phyloP scores from a whole-genome alignment of 2,113 vertebrate genomes.

The Malurus cyaneus region DNA sequence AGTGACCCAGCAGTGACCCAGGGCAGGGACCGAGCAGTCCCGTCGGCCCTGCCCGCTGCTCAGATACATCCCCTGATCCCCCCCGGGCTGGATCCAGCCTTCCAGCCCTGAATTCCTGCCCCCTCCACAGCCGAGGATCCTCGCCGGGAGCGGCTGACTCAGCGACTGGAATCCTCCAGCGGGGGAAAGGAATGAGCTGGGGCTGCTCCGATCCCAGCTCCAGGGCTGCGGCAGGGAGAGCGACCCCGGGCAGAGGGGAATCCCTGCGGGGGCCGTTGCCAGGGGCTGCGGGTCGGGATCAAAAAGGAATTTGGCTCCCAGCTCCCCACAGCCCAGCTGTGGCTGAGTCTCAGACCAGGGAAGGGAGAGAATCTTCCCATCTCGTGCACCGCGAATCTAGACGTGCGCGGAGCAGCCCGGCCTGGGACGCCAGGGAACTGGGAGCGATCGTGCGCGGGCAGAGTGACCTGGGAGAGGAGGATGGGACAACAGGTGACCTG shows the following conservation, averaged over 20 bases:
- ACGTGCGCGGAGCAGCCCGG: too few relatives aligned
- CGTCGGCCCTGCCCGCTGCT: background rate
- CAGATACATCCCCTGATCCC: background rate
- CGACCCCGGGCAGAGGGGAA: background rate
- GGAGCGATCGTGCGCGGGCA: too few relatives aligned
- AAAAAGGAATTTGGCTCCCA: background rate
- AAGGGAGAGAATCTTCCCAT: background rate
- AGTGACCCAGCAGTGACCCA: too few relatives aligned
- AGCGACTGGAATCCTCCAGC: background rate
- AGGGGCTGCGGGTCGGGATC: accelerated
- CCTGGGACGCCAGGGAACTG: too few relatives aligned
- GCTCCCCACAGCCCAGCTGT: background rate
- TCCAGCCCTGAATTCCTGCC: background rate
- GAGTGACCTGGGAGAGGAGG: too few relatives aligned
- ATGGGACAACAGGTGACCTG: too few relatives aligned
- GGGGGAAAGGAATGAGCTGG: background rate
- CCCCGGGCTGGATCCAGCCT: background rate
- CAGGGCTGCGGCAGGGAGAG: background rate
- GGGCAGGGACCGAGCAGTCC: too few relatives aligned
- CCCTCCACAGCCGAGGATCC: background rate
- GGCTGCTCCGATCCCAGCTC: background rate
- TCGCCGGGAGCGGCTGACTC: background rate
- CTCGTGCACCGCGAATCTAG: too few relatives aligned
- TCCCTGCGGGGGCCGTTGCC: accelerated
- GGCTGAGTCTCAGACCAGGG: background rate